Conservation (phyloP, 1,140 invertebrate species). For the Leguminivora glycinivorella region DNA sequence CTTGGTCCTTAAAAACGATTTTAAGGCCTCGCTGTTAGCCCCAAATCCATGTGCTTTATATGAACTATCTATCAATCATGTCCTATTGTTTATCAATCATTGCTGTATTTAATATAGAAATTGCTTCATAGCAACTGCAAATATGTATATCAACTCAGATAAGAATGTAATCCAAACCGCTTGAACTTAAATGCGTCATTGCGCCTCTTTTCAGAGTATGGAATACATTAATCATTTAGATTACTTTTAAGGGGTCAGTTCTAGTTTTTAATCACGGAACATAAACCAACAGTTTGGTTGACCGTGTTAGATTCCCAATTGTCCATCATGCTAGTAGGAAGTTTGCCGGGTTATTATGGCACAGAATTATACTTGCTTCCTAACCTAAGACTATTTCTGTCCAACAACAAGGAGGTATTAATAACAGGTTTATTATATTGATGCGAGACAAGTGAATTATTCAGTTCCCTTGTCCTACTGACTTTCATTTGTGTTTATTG, state of each 20-base stretch:
- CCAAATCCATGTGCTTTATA: background rate
- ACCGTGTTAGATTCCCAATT: background rate
- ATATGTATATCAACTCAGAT: background rate
- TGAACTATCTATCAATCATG: background rate
- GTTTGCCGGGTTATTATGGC: background rate
- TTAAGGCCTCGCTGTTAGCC: background rate
- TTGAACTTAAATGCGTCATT: background rate
- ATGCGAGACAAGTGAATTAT: background rate
- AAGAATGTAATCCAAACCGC: background rate
- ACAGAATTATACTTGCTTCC: conserved; percentile 2
- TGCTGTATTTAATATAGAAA: background rate
- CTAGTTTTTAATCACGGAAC: background rate
- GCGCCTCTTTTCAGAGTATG: background rate
- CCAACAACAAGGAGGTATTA: background rate
- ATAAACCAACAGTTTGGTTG: background rate
- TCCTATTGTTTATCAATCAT: background rate
- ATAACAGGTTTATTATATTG: background rate
- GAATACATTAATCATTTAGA: background rate
- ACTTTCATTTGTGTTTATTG: background rate
- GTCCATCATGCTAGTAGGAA: background rate
- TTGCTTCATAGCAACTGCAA: background rate
- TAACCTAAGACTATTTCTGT: background rate
- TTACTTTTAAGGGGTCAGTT: background rate
- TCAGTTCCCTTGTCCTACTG: background rate
- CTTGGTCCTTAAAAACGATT: conserved; percentile 5